Evolutionary conservation across 2,113 vertebrate genomes (phyloP).

Genomic region (Narcine bancroftii): DNA sequence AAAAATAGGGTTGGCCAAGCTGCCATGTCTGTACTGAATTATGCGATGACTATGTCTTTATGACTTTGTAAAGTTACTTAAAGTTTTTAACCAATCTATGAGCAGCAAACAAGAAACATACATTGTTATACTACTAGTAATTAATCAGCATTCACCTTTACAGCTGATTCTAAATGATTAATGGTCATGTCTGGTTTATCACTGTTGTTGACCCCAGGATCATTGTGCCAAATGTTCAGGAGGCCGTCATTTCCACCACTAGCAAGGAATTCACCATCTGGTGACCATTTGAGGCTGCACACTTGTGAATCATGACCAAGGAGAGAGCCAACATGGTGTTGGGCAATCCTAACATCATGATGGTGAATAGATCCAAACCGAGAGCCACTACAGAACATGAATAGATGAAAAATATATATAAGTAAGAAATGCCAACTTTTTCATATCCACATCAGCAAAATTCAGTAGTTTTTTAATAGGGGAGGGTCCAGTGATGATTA

Average conservation of each 20-base stretch:
- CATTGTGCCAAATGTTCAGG: slow-evolving; percentile 57
- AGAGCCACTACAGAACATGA: slow-evolving; percentile 55
- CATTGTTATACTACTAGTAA: background rate
- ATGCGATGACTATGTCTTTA: too few relatives aligned
- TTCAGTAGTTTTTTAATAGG: background rate
- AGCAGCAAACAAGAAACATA: background rate
- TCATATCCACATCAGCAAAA: background rate
- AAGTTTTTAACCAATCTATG: background rate
- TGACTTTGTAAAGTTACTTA: background rate
- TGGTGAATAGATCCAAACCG: slow-evolving; percentile 59
- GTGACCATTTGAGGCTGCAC: slow-evolving; percentile 66
- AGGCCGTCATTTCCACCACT: slow-evolving; percentile 57
- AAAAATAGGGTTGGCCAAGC: too few relatives aligned
- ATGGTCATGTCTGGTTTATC: slow-evolving; percentile 8
- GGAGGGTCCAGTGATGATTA: background rate
- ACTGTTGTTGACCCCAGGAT: slow-evolving; percentile 41
- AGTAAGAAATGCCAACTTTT: background rate
- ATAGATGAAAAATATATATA: background rate
- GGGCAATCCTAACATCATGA: slow-evolving; percentile 50
- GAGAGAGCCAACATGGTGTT: slow-evolving; percentile 47
- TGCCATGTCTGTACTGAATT: too few relatives aligned
- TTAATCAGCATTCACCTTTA: slow-evolving; percentile 54
- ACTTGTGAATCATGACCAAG: slow-evolving; percentile 48
- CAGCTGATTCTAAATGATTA: slow-evolving; percentile 47
- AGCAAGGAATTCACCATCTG: slow-evolving; percentile 51